Conservation (phyloP, 2,797 vertebrate species). For the Muscicapa striata region DNA sequence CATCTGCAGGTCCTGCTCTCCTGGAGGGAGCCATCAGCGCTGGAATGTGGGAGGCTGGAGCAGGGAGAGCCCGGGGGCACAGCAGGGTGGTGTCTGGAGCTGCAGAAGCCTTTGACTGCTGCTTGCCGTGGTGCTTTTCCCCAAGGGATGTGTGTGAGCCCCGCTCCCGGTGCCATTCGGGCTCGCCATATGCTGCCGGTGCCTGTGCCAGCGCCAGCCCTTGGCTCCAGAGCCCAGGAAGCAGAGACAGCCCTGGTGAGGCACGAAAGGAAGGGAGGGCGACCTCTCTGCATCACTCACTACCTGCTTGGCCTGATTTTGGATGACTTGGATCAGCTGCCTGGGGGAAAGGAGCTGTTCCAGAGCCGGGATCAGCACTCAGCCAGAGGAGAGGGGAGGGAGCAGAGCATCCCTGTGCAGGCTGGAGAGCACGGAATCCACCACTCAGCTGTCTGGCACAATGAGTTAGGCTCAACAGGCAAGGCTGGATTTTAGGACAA, state of each 20-base stretch:
- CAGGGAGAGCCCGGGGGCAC: not conserved
- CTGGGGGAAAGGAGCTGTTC: not conserved
- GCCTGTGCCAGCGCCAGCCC: not conserved
- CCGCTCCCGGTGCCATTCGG: not conserved
- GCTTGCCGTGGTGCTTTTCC: not conserved
- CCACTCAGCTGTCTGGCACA: conserved; percentile 8
- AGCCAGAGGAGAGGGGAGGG: not conserved
- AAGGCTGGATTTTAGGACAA: conserved; percentile 32
- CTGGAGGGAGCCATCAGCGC: fast-evolving
- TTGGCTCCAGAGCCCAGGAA: not conserved
- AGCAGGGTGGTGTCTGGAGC: not conserved
- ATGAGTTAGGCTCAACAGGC: not conserved
- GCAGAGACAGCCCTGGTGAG: not conserved
- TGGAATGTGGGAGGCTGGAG: not conserved
- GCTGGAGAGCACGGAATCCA: not conserved
- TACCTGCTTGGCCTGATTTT: not conserved
- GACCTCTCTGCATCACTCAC: not conserved
- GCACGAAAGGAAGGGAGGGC: not conserved
- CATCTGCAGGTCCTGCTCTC: not conserved
- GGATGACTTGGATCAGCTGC: not conserved
- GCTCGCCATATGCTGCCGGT: not conserved
- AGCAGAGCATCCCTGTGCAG: not conserved
- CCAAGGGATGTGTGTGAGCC: not conserved
- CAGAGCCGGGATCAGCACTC: not conserved
- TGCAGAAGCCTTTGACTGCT: not conserved